Evolutionary conservation across 2,113 vertebrate genomes (phyloP), one percentile per base, ranked within the genome.

Genomic region (Panthera leo): DNA sequence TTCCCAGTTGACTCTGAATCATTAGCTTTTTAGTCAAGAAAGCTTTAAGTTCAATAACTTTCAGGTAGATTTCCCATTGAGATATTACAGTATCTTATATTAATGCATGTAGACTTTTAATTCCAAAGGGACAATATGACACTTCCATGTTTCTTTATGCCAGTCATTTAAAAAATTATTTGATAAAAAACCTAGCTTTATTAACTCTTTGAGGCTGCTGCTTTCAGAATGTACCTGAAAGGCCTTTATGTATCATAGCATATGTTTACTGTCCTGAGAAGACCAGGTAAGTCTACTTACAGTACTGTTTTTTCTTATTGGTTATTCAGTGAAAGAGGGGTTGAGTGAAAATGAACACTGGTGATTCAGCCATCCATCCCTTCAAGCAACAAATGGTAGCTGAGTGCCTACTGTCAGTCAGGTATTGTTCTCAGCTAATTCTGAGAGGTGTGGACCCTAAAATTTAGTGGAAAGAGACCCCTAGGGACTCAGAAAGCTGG

Each of bases 101-200:
- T 76, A 67, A 89, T 36, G 27, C 14, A 45, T 29, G 2, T 58
- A 68, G 42, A 80, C 55, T 93, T 95, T 84, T 85, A 79, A 39
- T 87, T 78, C 36, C 70, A 63, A 89, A 89, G 67, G 58, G 31
- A 75, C 11, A 75, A 3, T n/a, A 1, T 45, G 34, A 18, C 5
- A 48, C 25, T 23, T 95, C 1, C 2, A 2, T 76, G 36, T 68
- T 34, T 92, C n/a, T 95, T 83, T n/a, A 34, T 94, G 36, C 9
- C 73, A 84, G 12, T 92, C 25, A 55, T 84, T 84, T 39, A 84
- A 70, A 91, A 34, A 63, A 29, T 48, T 27, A 78, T 51, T 18
- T 86, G 68, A 12, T 73, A 87, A 95, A 87, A 95, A 86, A 39
- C 71, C 36, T 91, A 68, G 51, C 53, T 84, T 86, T 70, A 45